A percentile compares a stretch with the other conserved stretches of the same genome.
These are phyloP conservation scores for Rhinichthys klamathensis DNA, from an alignment of 2,113 vertebrate genomes.

Conservation along the genomic window DNA sequence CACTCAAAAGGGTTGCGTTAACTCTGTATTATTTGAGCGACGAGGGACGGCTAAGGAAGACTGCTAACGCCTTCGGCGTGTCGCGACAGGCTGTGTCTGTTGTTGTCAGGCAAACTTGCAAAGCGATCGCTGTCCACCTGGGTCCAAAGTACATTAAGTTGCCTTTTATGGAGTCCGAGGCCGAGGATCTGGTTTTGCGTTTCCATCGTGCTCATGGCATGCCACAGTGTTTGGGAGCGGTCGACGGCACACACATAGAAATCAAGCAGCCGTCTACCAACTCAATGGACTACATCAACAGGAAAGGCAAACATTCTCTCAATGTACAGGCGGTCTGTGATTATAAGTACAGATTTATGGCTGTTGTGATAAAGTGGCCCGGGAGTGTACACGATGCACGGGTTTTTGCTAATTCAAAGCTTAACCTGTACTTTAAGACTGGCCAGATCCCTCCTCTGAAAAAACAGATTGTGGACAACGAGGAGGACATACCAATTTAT, in stretches of 20 bases:
- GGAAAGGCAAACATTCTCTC: slow-evolving; percentile 28
- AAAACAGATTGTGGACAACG: too few species aligned
- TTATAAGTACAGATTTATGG: slow-evolving; percentile 44
- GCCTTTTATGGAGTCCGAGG: not conserved
- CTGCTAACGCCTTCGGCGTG: too few species aligned
- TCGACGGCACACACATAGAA: not conserved
- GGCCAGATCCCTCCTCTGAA: too few species aligned
- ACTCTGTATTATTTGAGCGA: too few species aligned
- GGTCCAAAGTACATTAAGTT: not conserved
- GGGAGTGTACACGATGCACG: not conserved
- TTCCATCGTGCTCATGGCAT: not conserved
- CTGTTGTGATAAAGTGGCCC: slow-evolving; percentile 20
- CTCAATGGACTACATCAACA: slow-evolving; percentile 44
- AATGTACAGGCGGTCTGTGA: slow-evolving; percentile 53
- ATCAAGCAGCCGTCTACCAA: not conserved
- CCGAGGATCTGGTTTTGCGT: not conserved
- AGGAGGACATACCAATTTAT: too few species aligned
- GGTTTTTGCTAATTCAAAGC: not conserved
- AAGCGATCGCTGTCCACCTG: too few species aligned
- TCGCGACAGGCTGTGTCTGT: too few species aligned
- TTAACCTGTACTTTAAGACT: slow-evolving; percentile 15
- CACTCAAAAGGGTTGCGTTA: too few species aligned
- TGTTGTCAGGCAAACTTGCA: too few species aligned
- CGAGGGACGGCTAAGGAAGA: too few species aligned
- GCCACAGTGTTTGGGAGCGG: not conserved